Percentiles rank a stretch among this genome's conserved stretches.
Evolutionary conservation across 2,113 vertebrate species (phyloP).

Genomic region (Canis aureus): DNA sequence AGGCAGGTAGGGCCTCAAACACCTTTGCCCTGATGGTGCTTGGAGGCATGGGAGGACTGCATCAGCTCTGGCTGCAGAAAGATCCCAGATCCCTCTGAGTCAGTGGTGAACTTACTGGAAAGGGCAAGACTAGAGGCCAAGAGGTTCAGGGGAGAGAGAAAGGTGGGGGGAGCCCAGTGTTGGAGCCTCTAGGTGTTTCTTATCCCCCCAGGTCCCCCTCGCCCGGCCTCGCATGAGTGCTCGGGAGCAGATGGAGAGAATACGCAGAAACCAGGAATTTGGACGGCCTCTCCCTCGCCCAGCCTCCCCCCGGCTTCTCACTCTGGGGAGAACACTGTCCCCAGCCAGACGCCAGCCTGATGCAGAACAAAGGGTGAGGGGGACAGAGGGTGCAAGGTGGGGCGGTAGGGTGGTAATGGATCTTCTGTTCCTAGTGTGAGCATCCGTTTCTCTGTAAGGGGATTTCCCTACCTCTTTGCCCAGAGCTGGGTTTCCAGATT

Average conservation of each 20-base stretch:
- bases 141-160: neutral
- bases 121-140: neutral
- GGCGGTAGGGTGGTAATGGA: accelerated
- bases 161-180: neutral
- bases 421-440: neutral
- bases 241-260: constrained; percentile 85
- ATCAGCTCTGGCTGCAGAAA: neutral
- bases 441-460: neutral
- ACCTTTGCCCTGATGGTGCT: neutral
- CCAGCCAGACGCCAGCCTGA: constrained; percentile 67
- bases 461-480: neutral
- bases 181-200: neutral
- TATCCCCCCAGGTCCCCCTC: neutral
- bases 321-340: constrained; percentile 45
- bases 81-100: neutral
- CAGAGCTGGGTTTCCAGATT: neutral
- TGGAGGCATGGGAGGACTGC: neutral
- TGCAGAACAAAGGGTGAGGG: constrained; percentile 65
- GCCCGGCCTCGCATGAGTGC: constrained; percentile 84
- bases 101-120: neutral
- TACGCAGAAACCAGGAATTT: constrained; percentile 84
- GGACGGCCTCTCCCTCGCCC: constrained; percentile 71
- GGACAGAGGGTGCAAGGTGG: neutral
- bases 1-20: neutral
- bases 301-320: constrained; percentile 30